These are phyloP conservation scores for Oophaga pumilio DNA, from an alignment of 2,113 vertebrate species.

Conservation along the genomic window DNA sequence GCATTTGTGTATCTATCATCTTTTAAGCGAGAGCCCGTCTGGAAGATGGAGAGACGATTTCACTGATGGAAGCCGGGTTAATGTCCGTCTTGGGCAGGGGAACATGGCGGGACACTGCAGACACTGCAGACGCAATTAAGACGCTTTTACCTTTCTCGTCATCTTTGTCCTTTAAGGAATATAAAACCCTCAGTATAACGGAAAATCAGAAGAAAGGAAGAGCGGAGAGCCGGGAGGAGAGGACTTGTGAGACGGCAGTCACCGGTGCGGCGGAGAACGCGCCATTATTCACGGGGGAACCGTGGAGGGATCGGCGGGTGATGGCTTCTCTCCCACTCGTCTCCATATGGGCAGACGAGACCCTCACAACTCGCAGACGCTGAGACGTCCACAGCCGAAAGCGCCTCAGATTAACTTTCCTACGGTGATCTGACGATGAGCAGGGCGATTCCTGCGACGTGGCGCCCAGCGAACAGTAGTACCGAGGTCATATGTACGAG, in stretches of 20 bases:
- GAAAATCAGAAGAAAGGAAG: not conserved
- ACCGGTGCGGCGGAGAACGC: not conserved
- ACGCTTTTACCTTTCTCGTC: not conserved
- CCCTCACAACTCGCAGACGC: not conserved
- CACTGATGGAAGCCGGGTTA: not conserved
- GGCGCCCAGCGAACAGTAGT: not conserved
- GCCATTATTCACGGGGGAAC: not conserved
- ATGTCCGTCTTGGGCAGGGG: not conserved
- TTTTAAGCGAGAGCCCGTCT: not conserved
- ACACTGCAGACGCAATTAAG: no score
- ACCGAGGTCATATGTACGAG: no score
- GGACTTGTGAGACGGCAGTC: constrained; percentile 26
- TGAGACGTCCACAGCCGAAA: not conserved
- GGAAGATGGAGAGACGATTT: constrained; percentile 12
- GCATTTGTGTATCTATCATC: constrained; percentile 20
- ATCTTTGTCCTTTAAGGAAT: constrained; percentile 6
- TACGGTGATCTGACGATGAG: not conserved
- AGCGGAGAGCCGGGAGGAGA: not conserved
- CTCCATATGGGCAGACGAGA: constrained; percentile 2
- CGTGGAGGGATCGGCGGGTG: not conserved
- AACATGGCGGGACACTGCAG: not conserved
- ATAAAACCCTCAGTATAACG: not conserved
- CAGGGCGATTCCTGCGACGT: not conserved
- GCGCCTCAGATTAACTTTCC: not conserved
- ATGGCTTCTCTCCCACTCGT: not conserved